Base-by-base conservation (phyloP, 2,888 invertebrate genomes). In the Thyatira batis region DNA sequence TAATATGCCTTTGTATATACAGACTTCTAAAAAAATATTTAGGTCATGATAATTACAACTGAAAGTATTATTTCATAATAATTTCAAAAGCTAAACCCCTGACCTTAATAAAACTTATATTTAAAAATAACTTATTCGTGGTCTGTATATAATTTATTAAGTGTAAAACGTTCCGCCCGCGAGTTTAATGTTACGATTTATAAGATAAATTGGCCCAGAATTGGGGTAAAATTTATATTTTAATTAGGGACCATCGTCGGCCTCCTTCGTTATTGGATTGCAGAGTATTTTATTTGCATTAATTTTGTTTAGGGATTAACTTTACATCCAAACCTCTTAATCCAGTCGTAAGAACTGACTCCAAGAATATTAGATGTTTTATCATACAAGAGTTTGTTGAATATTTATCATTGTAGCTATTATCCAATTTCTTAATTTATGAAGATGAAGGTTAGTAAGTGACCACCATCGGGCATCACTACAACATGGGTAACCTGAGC, bases 141-240 rank as follows among this genome's bases (percentile, higher is more conserved):
- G 17, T 39, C 39, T 39, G 13, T 4, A 17, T 17, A 39, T 39
- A 39, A 39, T 39, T 39, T 39, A 39, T 39, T 39, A 39, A 39
- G 39, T 39, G 39, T 17, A 6, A 39, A n/a, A 39, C 39, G 13
- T n/a, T 17, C 39, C 39, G 17, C 39, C 39, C 39, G 39, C 39
- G 39, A 39, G 39, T 39, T 39, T 39, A 39, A 39, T 39, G 39
- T 39, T 39, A 39, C 39, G 39, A 39, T 39, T 39, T 39, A 39
- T 39, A 39, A 39, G 39, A 39, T 17, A 39, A 39, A 39, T 39
- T 39, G 39, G 17, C 17, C 17, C 39, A 6, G 17, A 39, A 39
- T 39, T 39, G 39, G 39, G 39, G 39, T 39, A 39, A 39, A 39
- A 8, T 39, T 39, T 39, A 39, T 39, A 39, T 39, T 39, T 39